Conservation (phyloP, 2,797 vertebrate genomes). For the Phataginus tetradactyla region DNA sequence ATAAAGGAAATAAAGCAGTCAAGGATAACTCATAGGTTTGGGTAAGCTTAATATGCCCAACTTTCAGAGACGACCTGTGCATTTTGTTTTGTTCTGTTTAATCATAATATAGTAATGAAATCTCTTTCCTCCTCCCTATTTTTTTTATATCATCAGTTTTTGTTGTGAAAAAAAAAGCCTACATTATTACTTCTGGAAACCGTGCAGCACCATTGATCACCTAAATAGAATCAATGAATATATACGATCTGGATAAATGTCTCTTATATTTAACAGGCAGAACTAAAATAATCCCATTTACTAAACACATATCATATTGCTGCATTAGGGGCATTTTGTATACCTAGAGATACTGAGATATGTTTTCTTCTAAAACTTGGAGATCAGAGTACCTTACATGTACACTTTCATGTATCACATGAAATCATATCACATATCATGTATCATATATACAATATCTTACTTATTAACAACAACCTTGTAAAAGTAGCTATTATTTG, state of each 20-base stretch:
- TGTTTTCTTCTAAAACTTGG: neutral
- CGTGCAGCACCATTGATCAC: neutral
- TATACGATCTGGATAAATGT: neutral
- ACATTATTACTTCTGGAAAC: neutral
- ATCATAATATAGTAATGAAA: neutral
- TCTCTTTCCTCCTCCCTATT: too few species aligned
- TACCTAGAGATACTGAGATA: neutral
- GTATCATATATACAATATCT: neutral
- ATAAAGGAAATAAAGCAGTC: neutral
- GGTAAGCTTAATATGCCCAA: neutral
- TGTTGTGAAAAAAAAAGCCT: neutral
- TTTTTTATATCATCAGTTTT: neutral
- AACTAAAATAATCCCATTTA: neutral
- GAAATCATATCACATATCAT: neutral
- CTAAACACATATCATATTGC: accelerated
- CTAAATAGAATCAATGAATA: neutral
- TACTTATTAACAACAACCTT: neutral
- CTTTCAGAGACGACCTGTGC: neutral
- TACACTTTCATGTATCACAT: neutral
- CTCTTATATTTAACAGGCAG: neutral
- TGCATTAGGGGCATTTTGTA: neutral
- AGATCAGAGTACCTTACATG: neutral
- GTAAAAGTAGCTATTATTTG: neutral
- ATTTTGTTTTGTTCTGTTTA: neutral
- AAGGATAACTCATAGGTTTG: neutral